Evolutionary conservation across 2,797 vertebrate genomes (phyloP), one percentile per base, ranked within the genome.

Genomic region (Myotis planiceps): DNA sequence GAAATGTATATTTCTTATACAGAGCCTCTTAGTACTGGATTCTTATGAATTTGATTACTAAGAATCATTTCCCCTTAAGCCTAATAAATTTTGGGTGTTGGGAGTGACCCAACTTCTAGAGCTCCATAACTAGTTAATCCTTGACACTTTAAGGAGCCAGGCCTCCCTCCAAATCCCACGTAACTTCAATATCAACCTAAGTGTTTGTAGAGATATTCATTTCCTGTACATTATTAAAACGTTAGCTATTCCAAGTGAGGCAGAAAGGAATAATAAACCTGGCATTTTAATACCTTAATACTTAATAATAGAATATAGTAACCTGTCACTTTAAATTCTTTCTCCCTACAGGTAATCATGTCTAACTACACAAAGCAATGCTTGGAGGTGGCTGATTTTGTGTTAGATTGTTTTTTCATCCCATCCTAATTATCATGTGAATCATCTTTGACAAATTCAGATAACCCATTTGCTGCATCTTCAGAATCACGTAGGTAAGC

Each of bases 361-460:
- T 92, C 88, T n/a, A 93, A 65, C 23, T 55, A 83, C 16, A 94
- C 39, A 79, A 66, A 94, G 69, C 75, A 90, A 25, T 69, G 47
- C 47, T 29, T 42, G n/a, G 29, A 84, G n/a, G 15, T 18, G 3
- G 29, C 53, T 76, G 23, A 27, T 21, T 58, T 7, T 55, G 18
- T 37, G 25, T 89, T 16, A 42, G 14, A 47, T 5, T 45, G 6
- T 39, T 45, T 51, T 76, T 10, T 21, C 32, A 34, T n/a, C 19
- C 39, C 23, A 60, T 60, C 68, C 81, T 68, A 63, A 74, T 37
- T 15, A 13, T 72, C 39, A 34, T 5, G 23, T 19, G 65, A 69
- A 53, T 72, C 66, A 32, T 37, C 51, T 66, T 15, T 76, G 32
- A 83, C 10, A 83, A 23, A 71, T 37, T 60, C 81, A 76, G 58